Conservation (phyloP, 2,113 vertebrate genomes). For the Calonectris borealis region DNA sequence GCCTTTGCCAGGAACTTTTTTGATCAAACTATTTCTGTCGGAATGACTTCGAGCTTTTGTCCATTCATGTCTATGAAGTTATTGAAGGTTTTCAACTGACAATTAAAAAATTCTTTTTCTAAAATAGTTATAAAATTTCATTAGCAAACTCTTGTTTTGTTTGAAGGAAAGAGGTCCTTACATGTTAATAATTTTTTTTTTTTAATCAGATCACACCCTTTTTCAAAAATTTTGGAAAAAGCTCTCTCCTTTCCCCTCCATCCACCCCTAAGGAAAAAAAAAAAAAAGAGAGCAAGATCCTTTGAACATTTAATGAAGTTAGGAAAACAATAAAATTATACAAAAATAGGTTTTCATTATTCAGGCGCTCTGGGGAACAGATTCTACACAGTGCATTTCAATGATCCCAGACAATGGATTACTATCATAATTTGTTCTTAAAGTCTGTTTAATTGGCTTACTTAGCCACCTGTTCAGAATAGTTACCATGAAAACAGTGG, state of each 20-base stretch:
- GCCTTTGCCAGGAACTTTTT: not conserved
- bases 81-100: not conserved
- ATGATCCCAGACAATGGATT: slow-evolving; percentile 48
- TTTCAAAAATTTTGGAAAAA: not conserved
- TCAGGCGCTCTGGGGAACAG: not conserved
- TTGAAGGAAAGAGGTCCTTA: not conserved
- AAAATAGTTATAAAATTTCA: not conserved
- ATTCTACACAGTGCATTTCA: slow-evolving; percentile 27
- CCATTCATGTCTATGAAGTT: not conserved
- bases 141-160: not conserved
- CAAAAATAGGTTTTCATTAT: slow-evolving; percentile 34
- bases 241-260: not conserved
- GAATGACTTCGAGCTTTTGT: not conserved
- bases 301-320: not conserved
- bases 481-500: slow-evolving; percentile 15
- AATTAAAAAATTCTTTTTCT: not conserved
- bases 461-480: slow-evolving; percentile 49
- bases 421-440: slow-evolving; percentile 52
- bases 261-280: not conserved
- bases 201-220: not conserved
- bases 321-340: slow-evolving; percentile 26
- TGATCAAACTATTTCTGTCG: not conserved
- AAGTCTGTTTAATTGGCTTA: slow-evolving; percentile 60
- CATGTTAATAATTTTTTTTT: not conserved
- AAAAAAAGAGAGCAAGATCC: too few species aligned